phyloP scores from a whole-genome alignment of 2,113 vertebrate species.

The Lagenorhynchus albirostris region DNA sequence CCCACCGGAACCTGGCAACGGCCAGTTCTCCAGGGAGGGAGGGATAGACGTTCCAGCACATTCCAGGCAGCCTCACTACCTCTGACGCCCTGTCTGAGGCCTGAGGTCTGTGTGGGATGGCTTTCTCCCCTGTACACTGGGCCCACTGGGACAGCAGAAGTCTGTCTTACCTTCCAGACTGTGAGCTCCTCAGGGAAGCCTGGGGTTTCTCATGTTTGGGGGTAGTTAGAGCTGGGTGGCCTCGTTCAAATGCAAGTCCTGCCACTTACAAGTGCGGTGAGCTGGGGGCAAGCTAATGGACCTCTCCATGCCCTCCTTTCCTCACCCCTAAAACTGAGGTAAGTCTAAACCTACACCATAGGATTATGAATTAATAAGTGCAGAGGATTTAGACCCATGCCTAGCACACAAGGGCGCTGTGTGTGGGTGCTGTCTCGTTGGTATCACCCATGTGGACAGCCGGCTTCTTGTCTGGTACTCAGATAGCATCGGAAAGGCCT shows the following conservation, averaged over 20 bases:
- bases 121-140: background rate
- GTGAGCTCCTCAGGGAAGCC: background rate
- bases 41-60: background rate
- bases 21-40: background rate
- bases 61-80: background rate
- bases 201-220: background rate
- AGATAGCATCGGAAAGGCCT: background rate
- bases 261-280: background rate
- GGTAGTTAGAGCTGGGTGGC: background rate
- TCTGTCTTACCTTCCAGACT: background rate
- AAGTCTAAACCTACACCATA: background rate
- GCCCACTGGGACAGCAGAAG: no score
- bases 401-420: background rate
- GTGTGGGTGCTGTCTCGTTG: background rate
- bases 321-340: conserved; percentile 34
- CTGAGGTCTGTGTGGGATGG: background rate
- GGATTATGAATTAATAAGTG: background rate
- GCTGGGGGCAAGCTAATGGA: background rate
- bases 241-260: conserved; percentile 32
- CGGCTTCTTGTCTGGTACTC: background rate
- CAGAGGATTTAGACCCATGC: background rate
- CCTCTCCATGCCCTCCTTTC: conserved; percentile 21
- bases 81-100: background rate
- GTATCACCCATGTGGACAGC: background rate
- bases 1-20: background rate